Conservation (phyloP, 1,140 invertebrate species). For the Sinella curviseta region DNA sequence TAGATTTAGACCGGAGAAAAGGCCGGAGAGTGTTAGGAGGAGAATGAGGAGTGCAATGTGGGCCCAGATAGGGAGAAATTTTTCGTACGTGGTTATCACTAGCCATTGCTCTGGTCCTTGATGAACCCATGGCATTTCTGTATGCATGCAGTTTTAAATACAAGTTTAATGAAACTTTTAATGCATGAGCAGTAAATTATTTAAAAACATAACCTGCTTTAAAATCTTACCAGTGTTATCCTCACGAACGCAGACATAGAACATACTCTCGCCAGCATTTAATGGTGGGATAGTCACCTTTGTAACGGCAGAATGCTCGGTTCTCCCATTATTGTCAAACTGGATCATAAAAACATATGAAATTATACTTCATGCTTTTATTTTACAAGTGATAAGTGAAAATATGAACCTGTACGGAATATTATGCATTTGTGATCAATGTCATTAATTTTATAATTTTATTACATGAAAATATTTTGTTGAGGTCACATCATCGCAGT, state of each 20-base stretch:
- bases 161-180: too few species aligned
- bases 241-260: constrained; percentile 70
- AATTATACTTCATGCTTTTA: not conserved
- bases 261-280: constrained; percentile 56
- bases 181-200: too few species aligned
- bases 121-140: constrained; percentile 64
- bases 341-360: constrained; percentile 50
- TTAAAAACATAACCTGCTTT: too few species aligned
- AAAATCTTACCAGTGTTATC: constrained; percentile 50
- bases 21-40: constrained; percentile 81
- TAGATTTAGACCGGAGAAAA: constrained; percentile 93
- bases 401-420: too few species aligned
- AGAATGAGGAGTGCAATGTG: constrained; percentile 72
- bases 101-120: constrained; percentile 59
- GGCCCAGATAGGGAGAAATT: constrained; percentile 71
- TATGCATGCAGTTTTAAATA: constrained; percentile 34
- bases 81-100: constrained; percentile 61
- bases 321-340: constrained; percentile 47
- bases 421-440: too few species aligned
- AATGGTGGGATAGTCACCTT: constrained; percentile 57
- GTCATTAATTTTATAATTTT: too few species aligned
- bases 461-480: not conserved
- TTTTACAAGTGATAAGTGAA: too few species aligned
- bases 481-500: constrained; percentile 41
- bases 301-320: constrained; percentile 51